Base-by-base conservation (phyloP, 92 coral and sea anemone species). In the Porites cylindrica region DNA sequence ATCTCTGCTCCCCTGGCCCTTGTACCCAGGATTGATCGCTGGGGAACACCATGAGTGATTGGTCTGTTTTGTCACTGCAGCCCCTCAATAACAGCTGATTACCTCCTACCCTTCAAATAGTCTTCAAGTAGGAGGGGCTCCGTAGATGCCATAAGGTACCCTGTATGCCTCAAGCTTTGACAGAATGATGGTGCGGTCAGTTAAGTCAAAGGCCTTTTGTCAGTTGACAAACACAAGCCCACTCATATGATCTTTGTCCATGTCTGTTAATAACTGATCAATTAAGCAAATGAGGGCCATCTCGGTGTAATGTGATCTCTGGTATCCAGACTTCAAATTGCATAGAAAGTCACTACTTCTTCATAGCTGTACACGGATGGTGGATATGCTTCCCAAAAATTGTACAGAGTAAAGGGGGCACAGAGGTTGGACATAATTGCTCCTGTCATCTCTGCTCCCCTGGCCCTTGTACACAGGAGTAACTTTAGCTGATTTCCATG, bases 401-500 rank as follows among this genome's bases (percentile, higher is more conserved):
- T 53, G 23, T 84, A 2, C 75, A 84, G 75, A 75, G 82, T 8
- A 75, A 13, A 17, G 88, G 66, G 26, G 76, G 67, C 67, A 82
- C 65, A 38, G 79, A 60, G 14, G 74, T 75, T 54, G 51, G 91
- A 19, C 62, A 75, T 53, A 54, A 7, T 56, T 54, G 66, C 58
- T 82, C 84, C 14, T 82, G 50, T 66, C 86, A 64, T 74, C 78
- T 76, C 56, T 58, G 72, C 80, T 75, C 10, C 92, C 92, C 19
- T 89, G 84, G 1, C 86, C 90, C 38, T 89, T 79, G 75, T 70
- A 90, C 23, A 85, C 53, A 51, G 90, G 86, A 29, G 84, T 89
- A 51, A 89, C 92, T 43, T 51, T 79, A 43, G 88, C 88, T n/a
- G 76, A 47, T 80, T 90, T 86, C 93, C 90, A 87, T 24, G 76